phyloP scores from a whole-genome alignment of 2,888 invertebrate species.

The Dermolepida albohirtum region DNA sequence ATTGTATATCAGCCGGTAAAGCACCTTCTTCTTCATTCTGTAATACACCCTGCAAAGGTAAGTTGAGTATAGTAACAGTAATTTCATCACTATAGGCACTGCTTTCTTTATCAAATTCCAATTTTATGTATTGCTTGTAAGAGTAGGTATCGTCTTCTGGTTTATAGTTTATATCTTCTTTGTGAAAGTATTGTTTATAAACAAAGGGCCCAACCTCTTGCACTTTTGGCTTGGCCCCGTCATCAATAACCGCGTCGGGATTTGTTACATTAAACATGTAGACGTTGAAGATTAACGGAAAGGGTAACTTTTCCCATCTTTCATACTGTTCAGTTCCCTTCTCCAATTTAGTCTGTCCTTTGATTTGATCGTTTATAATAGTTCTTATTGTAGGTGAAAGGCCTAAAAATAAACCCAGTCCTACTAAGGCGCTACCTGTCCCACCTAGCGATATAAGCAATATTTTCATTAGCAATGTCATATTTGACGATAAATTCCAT shows the following conservation, averaged over 20 bases:
- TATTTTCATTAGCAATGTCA: too few relatives aligned
- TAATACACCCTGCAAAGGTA: slow-evolving; percentile 24
- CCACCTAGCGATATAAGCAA: background rate
- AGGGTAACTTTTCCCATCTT: slow-evolving; percentile 74
- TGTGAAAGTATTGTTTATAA: slow-evolving; percentile 69
- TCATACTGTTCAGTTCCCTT: slow-evolving; percentile 75
- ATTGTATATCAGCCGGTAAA: slow-evolving; percentile 1
- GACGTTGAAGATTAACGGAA: slow-evolving; percentile 73
- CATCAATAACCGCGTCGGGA: slow-evolving; percentile 67
- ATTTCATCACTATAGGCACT: background rate
- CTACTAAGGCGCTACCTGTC: background rate
- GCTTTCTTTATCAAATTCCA: slow-evolving; percentile 2
- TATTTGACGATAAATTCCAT: too few relatives aligned
- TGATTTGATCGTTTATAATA: slow-evolving; percentile 36
- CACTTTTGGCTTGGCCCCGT: slow-evolving; percentile 71
- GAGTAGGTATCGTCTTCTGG: background rate
- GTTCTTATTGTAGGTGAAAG: background rate
- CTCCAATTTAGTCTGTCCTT: slow-evolving; percentile 72
- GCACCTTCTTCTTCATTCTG: slow-evolving; percentile 18
- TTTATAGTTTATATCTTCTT: background rate
- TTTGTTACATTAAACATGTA: slow-evolving; percentile 77
- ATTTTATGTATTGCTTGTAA: background rate
- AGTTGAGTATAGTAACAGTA: background rate
- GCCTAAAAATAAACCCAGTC: background rate
- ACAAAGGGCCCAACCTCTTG: slow-evolving; percentile 77